A percentile compares a stretch with the other conserved stretches of the same genome.
These are phyloP conservation scores for Gobio gobio DNA, from an alignment of 2,113 vertebrate genomes.

Conservation along the genomic window DNA sequence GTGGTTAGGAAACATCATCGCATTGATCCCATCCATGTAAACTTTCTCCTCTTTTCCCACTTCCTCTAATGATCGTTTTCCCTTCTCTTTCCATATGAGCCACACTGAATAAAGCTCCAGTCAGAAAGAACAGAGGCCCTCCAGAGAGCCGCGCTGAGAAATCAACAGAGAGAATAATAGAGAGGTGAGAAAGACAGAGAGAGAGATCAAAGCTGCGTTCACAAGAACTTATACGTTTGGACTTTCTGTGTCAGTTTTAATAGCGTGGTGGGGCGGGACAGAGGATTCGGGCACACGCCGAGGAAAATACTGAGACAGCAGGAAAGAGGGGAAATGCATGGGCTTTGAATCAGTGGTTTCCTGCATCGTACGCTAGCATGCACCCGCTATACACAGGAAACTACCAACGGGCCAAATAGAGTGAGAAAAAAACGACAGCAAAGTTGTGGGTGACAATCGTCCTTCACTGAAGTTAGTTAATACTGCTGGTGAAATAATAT, in stretches of 20 bases:
- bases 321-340: slow-evolving; percentile 65
- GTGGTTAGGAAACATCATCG: neutral
- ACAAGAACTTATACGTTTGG: neutral
- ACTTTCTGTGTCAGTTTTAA: neutral
- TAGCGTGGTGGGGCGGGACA: neutral
- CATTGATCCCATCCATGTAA: neutral
- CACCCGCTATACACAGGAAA: neutral
- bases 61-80: slow-evolving; percentile 4
- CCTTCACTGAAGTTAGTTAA: neutral
- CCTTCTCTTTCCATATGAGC: neutral
- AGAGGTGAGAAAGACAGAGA: neutral
- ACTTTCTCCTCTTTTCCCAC: neutral
- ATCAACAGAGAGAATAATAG: slow-evolving; percentile 45
- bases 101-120: neutral
- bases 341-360: slow-evolving; percentile 68
- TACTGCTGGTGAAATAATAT: neutral
- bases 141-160: slow-evolving; percentile 22
- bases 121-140: slow-evolving; percentile 18
- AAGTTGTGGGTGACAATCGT: neutral
- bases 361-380: slow-evolving; percentile 47
- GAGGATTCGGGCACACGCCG: neutral
- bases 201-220: neutral
- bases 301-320: slow-evolving; percentile 18
- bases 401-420: neutral
- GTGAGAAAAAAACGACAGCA: neutral